A percentile compares a stretch with the other conserved stretches of the same genome.
Evolutionary conservation across 2,797 vertebrate species (phyloP).

Genomic region (Otolemur crassicaudatus): DNA sequence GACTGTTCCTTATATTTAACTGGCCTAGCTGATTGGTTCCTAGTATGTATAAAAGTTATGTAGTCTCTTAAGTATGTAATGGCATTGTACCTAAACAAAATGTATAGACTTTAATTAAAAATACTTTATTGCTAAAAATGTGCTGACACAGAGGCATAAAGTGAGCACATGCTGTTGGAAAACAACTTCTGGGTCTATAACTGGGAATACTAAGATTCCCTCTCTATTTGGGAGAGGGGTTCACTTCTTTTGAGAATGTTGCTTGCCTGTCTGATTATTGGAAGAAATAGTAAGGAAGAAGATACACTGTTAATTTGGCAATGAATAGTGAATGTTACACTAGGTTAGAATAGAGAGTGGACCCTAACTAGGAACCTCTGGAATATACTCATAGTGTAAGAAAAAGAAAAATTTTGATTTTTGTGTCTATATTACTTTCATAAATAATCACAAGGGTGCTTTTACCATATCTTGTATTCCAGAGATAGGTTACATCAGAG

Average conservation of each 20-base stretch:
- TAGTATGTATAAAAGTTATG: no score
- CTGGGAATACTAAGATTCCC: conserved; percentile 14
- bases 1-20: background rate
- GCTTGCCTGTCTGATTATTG: background rate
- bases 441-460: background rate
- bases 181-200: background rate
- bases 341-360: background rate
- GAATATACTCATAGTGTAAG: background rate
- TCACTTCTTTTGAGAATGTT: background rate
- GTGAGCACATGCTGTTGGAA: no score
- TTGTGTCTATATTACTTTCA: background rate
- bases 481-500: background rate
- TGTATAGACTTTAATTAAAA: no score
- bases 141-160: no score
- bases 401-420: background rate
- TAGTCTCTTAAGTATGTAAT: no score
- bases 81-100: no score
- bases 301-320: background rate
- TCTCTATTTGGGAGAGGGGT: background rate
- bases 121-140: no score
- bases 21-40: background rate
- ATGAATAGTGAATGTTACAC: background rate
- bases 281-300: background rate
- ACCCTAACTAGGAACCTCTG: background rate
- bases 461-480: background rate